Base-by-base conservation (phyloP, 2,113 vertebrate species). In the Ursus arctos region DNA sequence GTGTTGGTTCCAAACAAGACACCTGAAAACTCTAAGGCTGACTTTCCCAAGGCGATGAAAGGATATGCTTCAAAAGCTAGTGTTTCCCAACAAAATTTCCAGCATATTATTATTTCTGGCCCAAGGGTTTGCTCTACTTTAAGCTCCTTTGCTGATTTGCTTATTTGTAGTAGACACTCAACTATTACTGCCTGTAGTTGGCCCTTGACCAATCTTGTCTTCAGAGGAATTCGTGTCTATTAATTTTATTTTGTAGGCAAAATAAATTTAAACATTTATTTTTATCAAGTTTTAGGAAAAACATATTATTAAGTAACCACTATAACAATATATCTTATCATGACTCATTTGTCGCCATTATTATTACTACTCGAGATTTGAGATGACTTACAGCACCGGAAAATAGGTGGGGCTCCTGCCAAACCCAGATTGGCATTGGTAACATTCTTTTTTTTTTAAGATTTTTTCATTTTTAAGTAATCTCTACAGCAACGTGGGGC, bases 111-210 rank as follows among this genome's bases (percentile, higher is more conserved):
- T 90, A 33, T 91, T 96, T 91, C 92, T 96, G 90, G 74, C 87
- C 28, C n/a, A 43, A 74, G 72, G 83, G 80, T 51, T 81, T 22
- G 3, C 67, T 87, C 67, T 77, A 12, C 59, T 91, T 80, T 71
- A 85, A 82, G 51, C 47, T 36, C 79, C n/a, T 76, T 80, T 51
- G 28, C 87, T 97, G 72, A 87, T 94, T 95, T 95, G 79, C 83
- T 94, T 87, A 87, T 97, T 89, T 97, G 51, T 74, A 83, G 47
- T 83, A 86, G 93, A 94, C 31, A 28, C n/a, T 95, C 69, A 74
- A 74, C 49, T 69, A 13, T 94, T 82, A 87, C 79, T 74, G 53
- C n/a, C 31, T 88, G 7, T 43, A 22, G 11, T 28, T 95, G 88
- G 63, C 36, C 82, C n/a, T 74, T 91, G 82, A 91, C 86, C 86